phyloP scores from a whole-genome alignment of 2,888 invertebrate species.

The Pecten maximus region DNA sequence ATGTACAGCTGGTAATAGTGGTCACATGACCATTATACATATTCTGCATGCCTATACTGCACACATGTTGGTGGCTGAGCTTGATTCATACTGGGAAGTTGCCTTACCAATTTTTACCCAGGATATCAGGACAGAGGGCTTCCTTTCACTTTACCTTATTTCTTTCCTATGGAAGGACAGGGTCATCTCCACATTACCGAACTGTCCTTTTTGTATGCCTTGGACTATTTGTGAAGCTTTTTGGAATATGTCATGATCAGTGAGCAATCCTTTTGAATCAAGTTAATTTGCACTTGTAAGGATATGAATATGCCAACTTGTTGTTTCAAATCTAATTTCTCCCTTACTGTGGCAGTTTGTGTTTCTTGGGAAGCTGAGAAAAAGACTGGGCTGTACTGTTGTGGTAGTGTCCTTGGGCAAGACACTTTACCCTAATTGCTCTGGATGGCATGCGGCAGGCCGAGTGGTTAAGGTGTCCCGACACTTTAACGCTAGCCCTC shows the following conservation, averaged over 20 bases:
- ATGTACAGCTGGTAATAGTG: background rate
- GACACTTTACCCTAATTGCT: no score
- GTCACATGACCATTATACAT: background rate
- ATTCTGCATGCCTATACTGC: background rate
- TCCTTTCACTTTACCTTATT: no score
- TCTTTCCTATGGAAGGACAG: no score
- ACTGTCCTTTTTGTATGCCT: background rate
- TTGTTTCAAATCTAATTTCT: no score
- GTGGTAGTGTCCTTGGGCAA: no score
- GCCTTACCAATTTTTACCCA: background rate
- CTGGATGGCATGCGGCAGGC: no score
- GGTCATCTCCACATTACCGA: background rate
- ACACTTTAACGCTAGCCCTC: no score
- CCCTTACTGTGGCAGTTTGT: no score
- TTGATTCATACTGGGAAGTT: constrained; percentile 8
- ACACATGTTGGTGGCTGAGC: constrained; percentile 23
- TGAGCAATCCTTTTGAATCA: background rate
- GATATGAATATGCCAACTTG: no score
- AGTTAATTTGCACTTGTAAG: background rate
- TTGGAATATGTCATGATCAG: background rate
- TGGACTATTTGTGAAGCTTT: background rate
- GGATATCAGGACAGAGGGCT: background rate
- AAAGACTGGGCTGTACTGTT: no score
- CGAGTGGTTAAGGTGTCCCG: no score
- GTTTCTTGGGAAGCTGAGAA: no score